These are phyloP conservation scores for Aphis craccivora DNA, from an alignment of 1,140 invertebrate species.

Conservation along the genomic window DNA sequence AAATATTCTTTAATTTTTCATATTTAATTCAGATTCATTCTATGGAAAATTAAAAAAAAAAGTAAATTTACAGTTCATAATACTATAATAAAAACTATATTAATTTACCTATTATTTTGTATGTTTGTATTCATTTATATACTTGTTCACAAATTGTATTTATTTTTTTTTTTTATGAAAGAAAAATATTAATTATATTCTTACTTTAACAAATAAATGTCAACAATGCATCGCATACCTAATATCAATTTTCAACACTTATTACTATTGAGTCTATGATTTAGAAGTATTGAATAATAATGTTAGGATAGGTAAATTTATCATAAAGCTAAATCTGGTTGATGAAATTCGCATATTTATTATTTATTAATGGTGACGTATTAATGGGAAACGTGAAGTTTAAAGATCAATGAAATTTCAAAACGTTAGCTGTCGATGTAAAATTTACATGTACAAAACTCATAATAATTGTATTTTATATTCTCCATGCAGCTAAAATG, in stretches of 20 bases:
- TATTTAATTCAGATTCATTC: background rate
- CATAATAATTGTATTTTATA: background rate
- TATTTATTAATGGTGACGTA: background rate
- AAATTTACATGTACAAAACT: too few species aligned
- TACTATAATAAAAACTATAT: background rate
- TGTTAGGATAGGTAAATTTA: background rate
- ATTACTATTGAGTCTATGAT: too few species aligned
- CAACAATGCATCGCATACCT: too few species aligned
- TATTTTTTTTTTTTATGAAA: too few species aligned
- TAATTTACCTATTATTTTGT: background rate
- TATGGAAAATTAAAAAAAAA: background rate
- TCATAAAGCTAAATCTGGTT: background rate
- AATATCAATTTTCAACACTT: too few species aligned
- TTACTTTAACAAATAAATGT: too few species aligned
- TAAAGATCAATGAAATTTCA: too few species aligned
- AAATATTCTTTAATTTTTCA: conserved; percentile 1
- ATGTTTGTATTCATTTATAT: background rate
- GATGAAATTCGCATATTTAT: background rate
- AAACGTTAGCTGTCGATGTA: too few species aligned
- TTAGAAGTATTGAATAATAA: background rate
- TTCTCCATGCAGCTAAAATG: background rate
- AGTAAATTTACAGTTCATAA: background rate
- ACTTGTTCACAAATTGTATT: background rate
- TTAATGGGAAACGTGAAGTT: too few species aligned
- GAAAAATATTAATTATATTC: background rate